Percentiles rank a stretch among this genome's conserved stretches.
Evolutionary conservation across 2,113 vertebrate genomes (phyloP).

Genomic region (Glaucidium brasilianum): DNA sequence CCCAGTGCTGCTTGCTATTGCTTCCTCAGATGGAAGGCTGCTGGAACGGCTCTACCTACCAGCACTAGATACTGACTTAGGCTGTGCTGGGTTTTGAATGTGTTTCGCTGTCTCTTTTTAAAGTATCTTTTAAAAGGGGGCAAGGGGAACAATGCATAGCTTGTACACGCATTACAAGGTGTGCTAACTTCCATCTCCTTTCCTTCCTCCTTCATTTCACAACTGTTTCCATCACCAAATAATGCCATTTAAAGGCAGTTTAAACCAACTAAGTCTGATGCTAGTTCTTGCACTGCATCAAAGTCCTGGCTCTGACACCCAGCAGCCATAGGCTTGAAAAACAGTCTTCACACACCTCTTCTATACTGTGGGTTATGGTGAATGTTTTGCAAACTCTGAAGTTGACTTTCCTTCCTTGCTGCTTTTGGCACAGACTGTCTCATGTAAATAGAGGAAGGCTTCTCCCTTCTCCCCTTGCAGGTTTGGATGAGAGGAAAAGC

Average conservation of each 20-base stretch:
- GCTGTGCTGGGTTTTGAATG: background rate
- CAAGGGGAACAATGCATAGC: too few species aligned
- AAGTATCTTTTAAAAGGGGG: background rate
- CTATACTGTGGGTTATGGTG: background rate
- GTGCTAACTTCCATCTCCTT: background rate
- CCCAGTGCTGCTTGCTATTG: background rate
- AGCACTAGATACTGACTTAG: background rate
- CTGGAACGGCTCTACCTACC: background rate
- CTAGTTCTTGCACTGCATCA: background rate
- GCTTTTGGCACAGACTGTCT: background rate
- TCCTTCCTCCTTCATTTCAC: background rate
- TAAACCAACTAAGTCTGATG: background rate
- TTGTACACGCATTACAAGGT: accelerated
- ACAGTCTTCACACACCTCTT: background rate
- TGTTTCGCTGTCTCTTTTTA: background rate
- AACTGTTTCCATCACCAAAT: background rate
- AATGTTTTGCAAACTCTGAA: background rate
- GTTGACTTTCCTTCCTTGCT: background rate
- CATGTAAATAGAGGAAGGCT: background rate
- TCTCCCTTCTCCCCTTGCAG: background rate
- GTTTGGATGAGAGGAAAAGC: background rate
- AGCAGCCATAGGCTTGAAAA: background rate
- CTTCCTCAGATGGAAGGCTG: background rate
- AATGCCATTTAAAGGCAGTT: background rate
- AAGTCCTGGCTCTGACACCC: background rate